A percentile compares a stretch with the other conserved stretches of the same genome.
phyloP scores from a whole-genome alignment of 2,113 vertebrate species.

The Scomber japonicus region DNA sequence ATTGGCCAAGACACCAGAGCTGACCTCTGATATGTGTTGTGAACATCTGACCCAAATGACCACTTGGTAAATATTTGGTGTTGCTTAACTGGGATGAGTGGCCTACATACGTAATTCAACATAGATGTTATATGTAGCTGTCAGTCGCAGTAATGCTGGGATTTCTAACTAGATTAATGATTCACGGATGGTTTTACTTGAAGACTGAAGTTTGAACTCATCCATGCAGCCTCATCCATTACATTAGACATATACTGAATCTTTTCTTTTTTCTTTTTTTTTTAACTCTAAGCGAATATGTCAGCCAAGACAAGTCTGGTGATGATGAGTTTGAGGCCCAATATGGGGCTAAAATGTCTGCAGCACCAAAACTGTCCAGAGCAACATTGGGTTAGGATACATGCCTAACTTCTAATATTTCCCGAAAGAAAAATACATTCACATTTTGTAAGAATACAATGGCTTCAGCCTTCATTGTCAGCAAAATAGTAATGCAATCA shows the following conservation, averaged over 20 bases:
- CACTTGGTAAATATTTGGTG: conserved; percentile 78
- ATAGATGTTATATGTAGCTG: conserved; percentile 45
- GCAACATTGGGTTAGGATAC: too few species aligned
- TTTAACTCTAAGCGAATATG: conserved; percentile 8
- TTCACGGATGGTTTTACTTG: conserved; percentile 49
- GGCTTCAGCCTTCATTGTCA: neutral
- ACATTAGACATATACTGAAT: conserved; percentile 16
- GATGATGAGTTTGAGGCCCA: conserved; percentile 11
- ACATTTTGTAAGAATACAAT: too few species aligned
- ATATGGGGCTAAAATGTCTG: neutral
- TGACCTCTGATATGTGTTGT: conserved; percentile 75
- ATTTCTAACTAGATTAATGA: conserved; percentile 49
- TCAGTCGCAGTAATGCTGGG: conserved; percentile 42
- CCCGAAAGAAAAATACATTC: too few species aligned
- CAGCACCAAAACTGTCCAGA: neutral
- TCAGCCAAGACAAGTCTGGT: neutral
- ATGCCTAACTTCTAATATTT: too few species aligned
- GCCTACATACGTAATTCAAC: conserved; percentile 75
- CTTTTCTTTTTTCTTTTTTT: too few species aligned
- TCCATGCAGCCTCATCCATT: conserved; percentile 3
- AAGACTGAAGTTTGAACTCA: conserved; percentile 41
- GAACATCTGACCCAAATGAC: conserved; percentile 76
- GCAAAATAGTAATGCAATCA: neutral
- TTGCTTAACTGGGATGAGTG: conserved; percentile 71
- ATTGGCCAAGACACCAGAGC: conserved; percentile 76